Evolutionary conservation across 2,797 vertebrate genomes (phyloP).

Genomic region (Sternotherus odoratus): DNA sequence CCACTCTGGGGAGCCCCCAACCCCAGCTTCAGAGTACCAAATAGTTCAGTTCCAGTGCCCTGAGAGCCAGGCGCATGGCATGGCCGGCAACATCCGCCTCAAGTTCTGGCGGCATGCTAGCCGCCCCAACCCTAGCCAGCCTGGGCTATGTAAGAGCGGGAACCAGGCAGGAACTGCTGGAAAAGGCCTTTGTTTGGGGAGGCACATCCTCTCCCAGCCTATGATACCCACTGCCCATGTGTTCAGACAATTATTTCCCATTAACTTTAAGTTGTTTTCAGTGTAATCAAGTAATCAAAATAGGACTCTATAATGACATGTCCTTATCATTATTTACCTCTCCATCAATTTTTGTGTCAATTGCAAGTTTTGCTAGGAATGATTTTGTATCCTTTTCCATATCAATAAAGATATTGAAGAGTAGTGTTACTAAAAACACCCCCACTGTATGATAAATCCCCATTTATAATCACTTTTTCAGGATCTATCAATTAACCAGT

Average conservation of each 20-base stretch:
- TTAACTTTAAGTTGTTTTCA: neutral
- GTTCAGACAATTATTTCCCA: neutral
- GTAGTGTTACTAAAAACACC: neutral
- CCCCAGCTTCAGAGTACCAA: too few species aligned
- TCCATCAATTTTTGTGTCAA: neutral
- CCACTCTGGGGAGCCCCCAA: too few species aligned
- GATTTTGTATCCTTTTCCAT: neutral
- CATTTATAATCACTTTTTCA: neutral
- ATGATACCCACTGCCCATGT: too few species aligned
- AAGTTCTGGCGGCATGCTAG: too few species aligned
- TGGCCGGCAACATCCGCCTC: too few species aligned
- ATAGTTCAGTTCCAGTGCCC: too few species aligned
- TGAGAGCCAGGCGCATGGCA: too few species aligned
- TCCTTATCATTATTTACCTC: neutral
- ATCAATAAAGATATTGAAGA: neutral
- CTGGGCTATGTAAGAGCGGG: too few species aligned
- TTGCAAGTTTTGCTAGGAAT: neutral
- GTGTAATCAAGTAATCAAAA: neutral
- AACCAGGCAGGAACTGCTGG: too few species aligned
- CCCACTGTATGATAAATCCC: neutral
- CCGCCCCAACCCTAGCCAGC: too few species aligned
- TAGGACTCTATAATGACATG: accelerated
- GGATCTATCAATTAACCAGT: neutral
- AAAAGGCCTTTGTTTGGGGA: too few species aligned
- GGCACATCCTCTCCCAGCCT: too few species aligned